Evolutionary conservation across 2,113 vertebrate genomes (phyloP).

Genomic region (Todiramphus chloris): DNA sequence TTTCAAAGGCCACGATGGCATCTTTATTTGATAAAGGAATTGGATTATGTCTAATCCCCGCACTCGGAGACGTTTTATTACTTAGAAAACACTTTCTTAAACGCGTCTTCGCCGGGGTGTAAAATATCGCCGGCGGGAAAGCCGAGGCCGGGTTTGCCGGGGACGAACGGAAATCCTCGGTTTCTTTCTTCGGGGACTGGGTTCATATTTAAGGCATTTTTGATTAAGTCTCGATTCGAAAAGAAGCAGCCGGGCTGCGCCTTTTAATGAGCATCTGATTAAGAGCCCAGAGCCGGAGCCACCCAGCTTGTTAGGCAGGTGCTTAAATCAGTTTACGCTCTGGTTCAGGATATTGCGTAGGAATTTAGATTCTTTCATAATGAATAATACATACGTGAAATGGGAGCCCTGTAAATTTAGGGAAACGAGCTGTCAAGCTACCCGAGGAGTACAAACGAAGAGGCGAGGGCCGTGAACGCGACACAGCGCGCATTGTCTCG

Average conservation of each 20-base stretch:
- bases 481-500: slow-evolving; percentile 24
- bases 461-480: neutral
- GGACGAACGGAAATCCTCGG: neutral
- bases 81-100: slow-evolving; percentile 21
- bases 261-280: neutral
- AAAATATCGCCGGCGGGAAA: neutral
- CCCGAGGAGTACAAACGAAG: neutral
- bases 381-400: slow-evolving; percentile 33
- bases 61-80: slow-evolving; percentile 43
- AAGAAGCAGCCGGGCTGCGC: neutral
- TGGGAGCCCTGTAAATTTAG: slow-evolving; percentile 4
- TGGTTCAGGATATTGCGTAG: neutral
- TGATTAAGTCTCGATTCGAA: neutral
- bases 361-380: slow-evolving; percentile 14
- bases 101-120: fast-evolving
- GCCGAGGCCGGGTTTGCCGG: neutral
- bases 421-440: slow-evolving; percentile 28
- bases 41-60: slow-evolving; percentile 54
- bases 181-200: neutral
- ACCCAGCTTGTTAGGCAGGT: neutral
- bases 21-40: slow-evolving; percentile 65
- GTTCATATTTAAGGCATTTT: neutral
- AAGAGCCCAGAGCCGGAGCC: neutral
- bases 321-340: neutral
- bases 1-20: slow-evolving; percentile 44